Percentiles rank a stretch among this genome's conserved stretches.
These are phyloP conservation scores for Trichogramma dendrolimi DNA, from an alignment of 2,888 invertebrate species.

Conservation along the genomic window DNA sequence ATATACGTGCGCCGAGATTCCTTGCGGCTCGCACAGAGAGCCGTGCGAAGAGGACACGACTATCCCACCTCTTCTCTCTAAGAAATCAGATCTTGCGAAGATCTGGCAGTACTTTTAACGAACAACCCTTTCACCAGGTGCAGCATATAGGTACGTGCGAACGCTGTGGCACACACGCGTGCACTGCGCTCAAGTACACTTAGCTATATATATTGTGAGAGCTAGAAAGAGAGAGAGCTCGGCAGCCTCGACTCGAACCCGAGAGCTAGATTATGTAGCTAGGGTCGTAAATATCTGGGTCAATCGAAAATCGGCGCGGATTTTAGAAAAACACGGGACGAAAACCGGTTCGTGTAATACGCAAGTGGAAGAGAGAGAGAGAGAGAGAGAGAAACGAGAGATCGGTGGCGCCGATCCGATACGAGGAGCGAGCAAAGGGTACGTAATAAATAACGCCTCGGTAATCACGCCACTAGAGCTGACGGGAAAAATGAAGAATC, in stretches of 20 bases:
- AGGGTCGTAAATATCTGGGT: not conserved
- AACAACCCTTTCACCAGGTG: conserved; percentile 27
- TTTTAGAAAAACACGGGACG: not conserved
- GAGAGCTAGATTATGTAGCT: not conserved
- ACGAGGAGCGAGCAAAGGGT: conserved; percentile 4
- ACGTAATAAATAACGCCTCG: not conserved
- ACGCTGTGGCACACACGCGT: not conserved
- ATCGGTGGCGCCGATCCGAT: conserved; percentile 19
- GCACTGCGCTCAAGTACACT: not conserved
- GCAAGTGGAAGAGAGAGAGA: conserved; percentile 13
- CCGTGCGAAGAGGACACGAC: conserved; percentile 5
- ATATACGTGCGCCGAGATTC: too few relatives aligned
- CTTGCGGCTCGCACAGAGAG: not conserved
- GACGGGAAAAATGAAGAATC: not conserved
- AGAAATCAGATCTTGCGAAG: conserved; percentile 19
- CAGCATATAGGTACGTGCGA: not conserved
- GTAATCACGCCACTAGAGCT: not conserved
- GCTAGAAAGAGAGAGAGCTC: conserved; percentile 5
- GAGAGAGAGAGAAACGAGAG: conserved; percentile 18
- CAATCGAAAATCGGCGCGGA: not conserved
- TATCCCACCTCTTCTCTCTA: not conserved
- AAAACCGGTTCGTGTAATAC: too few relatives aligned
- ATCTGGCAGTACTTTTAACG: not conserved
- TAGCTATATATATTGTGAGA: not conserved
- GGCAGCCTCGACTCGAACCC: conserved; percentile 1